Evolutionary conservation across 1,140 invertebrate genomes (phyloP).

Genomic region (Zaprionus kolodkinae): DNA sequence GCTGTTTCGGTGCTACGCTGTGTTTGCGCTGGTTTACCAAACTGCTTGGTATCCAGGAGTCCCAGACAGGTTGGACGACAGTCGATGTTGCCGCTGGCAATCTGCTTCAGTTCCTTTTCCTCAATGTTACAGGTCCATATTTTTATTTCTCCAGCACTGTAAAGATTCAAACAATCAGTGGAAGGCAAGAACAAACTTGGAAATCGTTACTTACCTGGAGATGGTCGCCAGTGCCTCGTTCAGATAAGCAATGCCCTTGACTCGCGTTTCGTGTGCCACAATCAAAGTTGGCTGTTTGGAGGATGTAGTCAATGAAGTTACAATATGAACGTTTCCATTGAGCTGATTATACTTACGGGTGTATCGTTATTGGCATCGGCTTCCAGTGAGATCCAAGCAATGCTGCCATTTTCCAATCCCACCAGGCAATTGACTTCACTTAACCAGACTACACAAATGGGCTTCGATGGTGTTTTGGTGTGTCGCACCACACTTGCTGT

Average conservation of each 20-base stretch:
- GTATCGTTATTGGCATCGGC: slow-evolving; percentile 52
- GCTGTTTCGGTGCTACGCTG: background rate
- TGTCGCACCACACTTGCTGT: slow-evolving; percentile 88
- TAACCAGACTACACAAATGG: slow-evolving; percentile 88
- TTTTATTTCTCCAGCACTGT: slow-evolving; percentile 92
- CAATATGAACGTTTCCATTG: background rate
- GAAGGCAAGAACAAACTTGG: background rate
- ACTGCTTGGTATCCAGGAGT: slow-evolving; percentile 77
- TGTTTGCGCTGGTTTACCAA: slow-evolving; percentile 22
- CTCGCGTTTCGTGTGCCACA: slow-evolving; percentile 87
- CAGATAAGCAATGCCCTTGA: slow-evolving; percentile 88
- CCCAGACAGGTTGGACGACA: slow-evolving; percentile 87
- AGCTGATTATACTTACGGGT: slow-evolving; percentile 29
- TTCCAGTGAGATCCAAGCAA: slow-evolving; percentile 87
- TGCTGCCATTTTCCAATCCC: slow-evolving; percentile 89
- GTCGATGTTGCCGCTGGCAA: slow-evolving; percentile 85
- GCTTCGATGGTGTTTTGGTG: slow-evolving; percentile 87
- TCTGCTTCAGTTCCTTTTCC: slow-evolving; percentile 85
- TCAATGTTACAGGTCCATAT: slow-evolving; percentile 87
- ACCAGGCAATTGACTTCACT: slow-evolving; percentile 87
- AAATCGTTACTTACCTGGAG: slow-evolving; percentile 50
- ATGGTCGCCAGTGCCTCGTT: slow-evolving; percentile 77
- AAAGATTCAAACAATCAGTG: background rate
- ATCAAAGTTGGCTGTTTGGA: slow-evolving; percentile 64
- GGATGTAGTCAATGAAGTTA: background rate